These are phyloP conservation scores for Onychostoma macrolepis DNA, from an alignment of 2,113 vertebrate species.

Conservation along the genomic window DNA sequence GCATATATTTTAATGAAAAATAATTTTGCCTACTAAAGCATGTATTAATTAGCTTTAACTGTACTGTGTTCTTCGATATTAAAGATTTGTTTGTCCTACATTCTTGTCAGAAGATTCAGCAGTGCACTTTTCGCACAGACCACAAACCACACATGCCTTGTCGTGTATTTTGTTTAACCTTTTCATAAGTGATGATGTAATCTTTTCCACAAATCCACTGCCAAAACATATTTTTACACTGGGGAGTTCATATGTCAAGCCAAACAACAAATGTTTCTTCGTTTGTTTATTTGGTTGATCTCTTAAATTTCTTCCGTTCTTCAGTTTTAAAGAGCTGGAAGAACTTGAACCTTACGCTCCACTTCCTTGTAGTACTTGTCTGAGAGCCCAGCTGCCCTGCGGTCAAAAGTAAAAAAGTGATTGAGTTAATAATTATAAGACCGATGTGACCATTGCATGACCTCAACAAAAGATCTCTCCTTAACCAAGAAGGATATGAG, in stretches of 20 bases:
- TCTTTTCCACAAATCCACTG: neutral
- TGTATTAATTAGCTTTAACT: neutral
- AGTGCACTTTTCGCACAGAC: neutral
- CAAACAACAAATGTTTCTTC: neutral
- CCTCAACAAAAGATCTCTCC: neutral
- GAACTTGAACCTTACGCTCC: slow-evolving; percentile 70
- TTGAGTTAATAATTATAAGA: neutral
- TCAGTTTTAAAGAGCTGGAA: slow-evolving; percentile 36
- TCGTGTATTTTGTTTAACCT: neutral
- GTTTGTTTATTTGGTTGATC: neutral
- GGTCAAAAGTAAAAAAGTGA: neutral
- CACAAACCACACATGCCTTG: neutral
- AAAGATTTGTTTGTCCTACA: too few species aligned
- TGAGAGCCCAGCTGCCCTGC: slow-evolving; percentile 80
- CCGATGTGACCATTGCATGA: neutral
- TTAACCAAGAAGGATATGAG: too few species aligned
- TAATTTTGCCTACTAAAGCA: too few species aligned
- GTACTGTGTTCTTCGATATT: neutral
- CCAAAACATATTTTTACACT: neutral
- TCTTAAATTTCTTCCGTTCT: neutral
- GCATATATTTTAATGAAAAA: too few species aligned
- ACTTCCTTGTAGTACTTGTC: slow-evolving; percentile 85
- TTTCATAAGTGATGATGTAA: neutral
- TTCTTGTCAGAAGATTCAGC: too few species aligned
- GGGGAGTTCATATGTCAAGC: neutral